A percentile compares a stretch with the other conserved stretches of the same genome.
These are phyloP conservation scores for Hycleus cichorii DNA, from an alignment of 1,140 invertebrate species.

Conservation along the genomic window DNA sequence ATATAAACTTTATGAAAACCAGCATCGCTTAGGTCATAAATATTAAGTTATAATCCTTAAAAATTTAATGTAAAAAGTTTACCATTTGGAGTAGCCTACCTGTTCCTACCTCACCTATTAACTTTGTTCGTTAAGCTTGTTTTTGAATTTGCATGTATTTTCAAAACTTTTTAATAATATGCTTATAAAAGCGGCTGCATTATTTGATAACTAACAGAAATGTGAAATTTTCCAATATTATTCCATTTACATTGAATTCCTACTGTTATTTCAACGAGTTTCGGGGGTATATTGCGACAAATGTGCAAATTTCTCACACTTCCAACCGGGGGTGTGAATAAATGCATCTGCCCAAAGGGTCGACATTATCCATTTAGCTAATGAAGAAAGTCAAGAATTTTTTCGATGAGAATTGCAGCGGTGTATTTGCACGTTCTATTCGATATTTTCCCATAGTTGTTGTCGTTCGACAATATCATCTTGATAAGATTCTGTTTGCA, in stretches of 20 bases:
- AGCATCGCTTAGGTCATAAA: conserved; percentile 11
- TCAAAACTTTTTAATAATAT: conserved; percentile 9
- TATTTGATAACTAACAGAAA: too few relatives aligned
- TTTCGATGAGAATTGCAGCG: too few relatives aligned
- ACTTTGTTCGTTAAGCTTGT: conserved; percentile 13
- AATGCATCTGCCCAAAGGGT: background rate
- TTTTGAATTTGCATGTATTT: conserved; percentile 19
- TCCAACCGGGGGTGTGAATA: conserved; percentile 3
- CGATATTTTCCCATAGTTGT: too few relatives aligned
- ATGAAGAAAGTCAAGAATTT: background rate
- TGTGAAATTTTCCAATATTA: too few relatives aligned
- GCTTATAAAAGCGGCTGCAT: background rate
- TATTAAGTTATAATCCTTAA: conserved; percentile 21
- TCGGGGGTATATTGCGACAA: conserved; percentile 2
- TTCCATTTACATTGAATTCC: too few relatives aligned
- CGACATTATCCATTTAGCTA: background rate
- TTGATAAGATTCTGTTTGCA: too few relatives aligned
- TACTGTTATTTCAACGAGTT: too few relatives aligned
- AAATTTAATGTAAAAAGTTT: conserved; percentile 20
- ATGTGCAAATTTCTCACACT: conserved; percentile 8
- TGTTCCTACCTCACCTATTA: conserved; percentile 19
- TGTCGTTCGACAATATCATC: too few relatives aligned
- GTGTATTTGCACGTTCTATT: too few relatives aligned
- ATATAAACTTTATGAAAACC: conserved; percentile 9
- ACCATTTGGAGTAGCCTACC: conserved; percentile 8